Conservation (phyloP, 2,888 invertebrate genomes). For the Venusia cambrica region DNA sequence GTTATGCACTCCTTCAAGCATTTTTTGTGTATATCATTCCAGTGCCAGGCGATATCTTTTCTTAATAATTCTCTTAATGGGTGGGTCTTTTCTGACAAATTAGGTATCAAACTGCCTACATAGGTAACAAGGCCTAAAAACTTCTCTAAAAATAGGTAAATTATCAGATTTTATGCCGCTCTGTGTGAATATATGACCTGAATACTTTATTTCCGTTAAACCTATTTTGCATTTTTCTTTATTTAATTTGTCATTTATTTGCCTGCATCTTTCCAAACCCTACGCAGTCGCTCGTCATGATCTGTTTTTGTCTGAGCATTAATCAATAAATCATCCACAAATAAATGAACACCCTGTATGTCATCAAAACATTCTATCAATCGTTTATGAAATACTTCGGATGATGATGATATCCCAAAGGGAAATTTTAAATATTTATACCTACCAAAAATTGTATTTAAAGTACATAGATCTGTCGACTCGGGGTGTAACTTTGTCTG, state of each 20-base stretch:
- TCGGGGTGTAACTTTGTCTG: slow-evolving; percentile 19
- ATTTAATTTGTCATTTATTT: slow-evolving; percentile 28
- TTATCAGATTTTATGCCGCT: slow-evolving; percentile 27
- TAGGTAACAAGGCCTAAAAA: slow-evolving; percentile 33
- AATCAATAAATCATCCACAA: slow-evolving; percentile 28
- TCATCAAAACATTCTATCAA: slow-evolving; percentile 24
- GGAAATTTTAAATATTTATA: slow-evolving; percentile 31
- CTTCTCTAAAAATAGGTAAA: slow-evolving; percentile 22
- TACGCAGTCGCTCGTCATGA: slow-evolving; percentile 15
- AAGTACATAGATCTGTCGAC: slow-evolving; percentile 28
- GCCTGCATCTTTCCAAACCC: slow-evolving; percentile 20
- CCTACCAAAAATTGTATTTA: slow-evolving; percentile 30
- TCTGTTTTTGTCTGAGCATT: slow-evolving; percentile 6
- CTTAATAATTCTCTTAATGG: slow-evolving; percentile 26
- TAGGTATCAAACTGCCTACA: slow-evolving; percentile 28
- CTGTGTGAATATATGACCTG: slow-evolving; percentile 24
- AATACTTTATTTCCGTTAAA: slow-evolving; percentile 23
- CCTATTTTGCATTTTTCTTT: slow-evolving; percentile 26
- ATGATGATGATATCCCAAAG: slow-evolving; percentile 29
- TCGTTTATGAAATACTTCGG: slow-evolving; percentile 31
- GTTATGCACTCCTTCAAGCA: slow-evolving; percentile 15
- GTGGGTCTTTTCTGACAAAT: slow-evolving; percentile 28
- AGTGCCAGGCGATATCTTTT: slow-evolving; percentile 29
- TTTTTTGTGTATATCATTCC: slow-evolving; percentile 20
- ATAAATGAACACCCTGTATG: slow-evolving; percentile 24